Conservation (phyloP, 1,140 invertebrate species). For the Papilio polytes region DNA sequence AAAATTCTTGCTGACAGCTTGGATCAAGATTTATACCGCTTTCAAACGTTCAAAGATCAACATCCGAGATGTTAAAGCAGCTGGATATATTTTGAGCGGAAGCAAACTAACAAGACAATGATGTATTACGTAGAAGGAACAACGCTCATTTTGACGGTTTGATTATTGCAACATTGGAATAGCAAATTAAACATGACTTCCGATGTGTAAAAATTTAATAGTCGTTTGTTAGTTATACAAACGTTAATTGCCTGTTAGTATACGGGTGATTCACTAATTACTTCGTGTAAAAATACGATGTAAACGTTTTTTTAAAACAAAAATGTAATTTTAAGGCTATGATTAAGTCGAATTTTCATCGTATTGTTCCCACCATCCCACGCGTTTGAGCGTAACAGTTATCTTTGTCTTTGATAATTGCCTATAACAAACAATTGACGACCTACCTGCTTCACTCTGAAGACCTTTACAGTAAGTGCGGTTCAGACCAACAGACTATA, state of each 20-base stretch:
- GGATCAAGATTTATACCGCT: conserved; percentile 22
- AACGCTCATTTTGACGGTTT: not conserved
- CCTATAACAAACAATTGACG: not conserved
- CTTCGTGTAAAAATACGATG: too few species aligned
- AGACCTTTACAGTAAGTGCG: not conserved
- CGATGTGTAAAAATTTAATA: not conserved
- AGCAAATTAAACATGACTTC: too few species aligned
- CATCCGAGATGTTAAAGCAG: conserved; percentile 11
- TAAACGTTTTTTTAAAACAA: too few species aligned
- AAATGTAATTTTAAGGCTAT: too few species aligned
- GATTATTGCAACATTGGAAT: not conserved
- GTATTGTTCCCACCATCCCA: not conserved
- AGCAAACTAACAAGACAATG: conserved; percentile 17
- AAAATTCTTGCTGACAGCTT: conserved; percentile 6
- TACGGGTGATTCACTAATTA: too few species aligned
- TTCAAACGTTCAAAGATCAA: conserved; percentile 22
- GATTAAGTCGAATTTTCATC: not conserved
- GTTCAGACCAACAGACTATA: not conserved
- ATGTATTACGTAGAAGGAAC: conserved; percentile 12
- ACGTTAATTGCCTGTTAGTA: too few species aligned
- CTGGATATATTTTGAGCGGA: conserved; percentile 15
- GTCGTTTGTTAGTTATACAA: not conserved
- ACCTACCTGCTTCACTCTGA: not conserved
- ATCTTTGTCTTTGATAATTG: not conserved
- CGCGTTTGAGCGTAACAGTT: not conserved